A percentile compares a stretch with the other conserved stretches of the same genome.
Conservation (phyloP, 2,113 vertebrate species). For the Oncorhynchus tshawytscha region DNA sequence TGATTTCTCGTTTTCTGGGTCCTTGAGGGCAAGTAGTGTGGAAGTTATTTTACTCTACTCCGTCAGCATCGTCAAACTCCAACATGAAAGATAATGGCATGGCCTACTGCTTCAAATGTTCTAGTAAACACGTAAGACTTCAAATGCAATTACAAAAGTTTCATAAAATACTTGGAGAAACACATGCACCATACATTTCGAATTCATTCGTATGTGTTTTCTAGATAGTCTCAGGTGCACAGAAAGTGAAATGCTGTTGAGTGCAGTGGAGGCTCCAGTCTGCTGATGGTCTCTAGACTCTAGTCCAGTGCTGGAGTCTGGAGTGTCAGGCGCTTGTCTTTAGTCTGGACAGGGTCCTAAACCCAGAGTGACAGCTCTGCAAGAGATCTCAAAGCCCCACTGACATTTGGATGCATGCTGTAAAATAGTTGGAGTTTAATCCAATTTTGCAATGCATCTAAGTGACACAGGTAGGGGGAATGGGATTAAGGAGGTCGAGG, state of each 20-base stretch:
- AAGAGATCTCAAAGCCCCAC: constrained; percentile 77
- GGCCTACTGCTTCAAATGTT: no score
- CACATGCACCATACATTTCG: neutral
- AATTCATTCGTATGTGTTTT: no score
- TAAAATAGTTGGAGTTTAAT: constrained; percentile 83
- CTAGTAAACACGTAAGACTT: no score
- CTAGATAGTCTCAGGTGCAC: no score
- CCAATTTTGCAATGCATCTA: constrained; percentile 76
- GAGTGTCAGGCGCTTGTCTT: constrained; percentile 71
- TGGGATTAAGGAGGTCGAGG: constrained; percentile 31
- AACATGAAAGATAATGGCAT: constrained; percentile 13
- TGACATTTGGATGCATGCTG: constrained; percentile 80
- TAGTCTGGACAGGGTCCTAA: constrained; percentile 76
- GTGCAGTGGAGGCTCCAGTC: neutral
- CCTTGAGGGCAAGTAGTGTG: constrained; percentile 62
- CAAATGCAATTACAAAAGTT: no score
- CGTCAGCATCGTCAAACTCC: constrained; percentile 43
- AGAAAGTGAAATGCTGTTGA: neutral
- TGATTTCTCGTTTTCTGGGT: constrained; percentile 68
- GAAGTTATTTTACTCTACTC: constrained; percentile 64
- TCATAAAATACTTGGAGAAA: neutral
- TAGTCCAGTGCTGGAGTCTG: constrained; percentile 73
- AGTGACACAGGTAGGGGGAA: constrained; percentile 60
- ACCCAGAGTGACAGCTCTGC: constrained; percentile 84
- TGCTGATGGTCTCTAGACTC: neutral